Evolutionary conservation across 2,888 invertebrate species (phyloP), one percentile per base, ranked within the genome.

Genomic region (Nymphalis urticae): DNA sequence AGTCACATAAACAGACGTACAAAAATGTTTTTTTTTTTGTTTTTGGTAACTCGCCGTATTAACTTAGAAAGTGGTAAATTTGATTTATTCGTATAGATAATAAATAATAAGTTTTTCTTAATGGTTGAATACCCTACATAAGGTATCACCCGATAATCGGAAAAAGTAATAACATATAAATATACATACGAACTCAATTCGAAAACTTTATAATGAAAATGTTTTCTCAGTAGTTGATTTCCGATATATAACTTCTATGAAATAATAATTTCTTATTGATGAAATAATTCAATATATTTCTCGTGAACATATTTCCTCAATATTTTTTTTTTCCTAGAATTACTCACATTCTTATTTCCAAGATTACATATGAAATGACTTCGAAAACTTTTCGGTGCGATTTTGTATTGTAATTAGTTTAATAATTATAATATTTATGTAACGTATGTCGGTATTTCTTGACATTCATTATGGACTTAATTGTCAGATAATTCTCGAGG

Each of bases 381-480:
- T 64, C 32, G 61, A 60, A 62, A 63, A 71, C 50, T 71, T 71
- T 72, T 67, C 66, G 64, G 51, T 71, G 62, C 75, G 75, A 74
- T 71, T 73, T 73, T 75, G 76, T 75, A 70, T 73, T 69, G 75
- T 75, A 78, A 78, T 77, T 76, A 74, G 72, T 75, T 73, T 72
- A 64, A 72, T 75, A 77, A 79, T 79, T 76, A 79, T 78, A 75
- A 76, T 76, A 73, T 74, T 77, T 75, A 71, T 42, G 42, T 42
- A 6, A 42, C 72, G 74, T 74, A 69, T 62, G 63, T 51, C 54
- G 64, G 48, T 68, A 48, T 60, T 75, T 73, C 68, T 72, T 69
- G 72, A 75, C 72, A 36, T 48, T 62, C 68, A n/a, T 58, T 58
- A 58, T 32, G 64, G 68, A 72, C 67, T 75, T 78, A 77, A 79